Evolutionary conservation across 2,113 vertebrate species (phyloP).

Genomic region (Toxostoma redivivum): DNA sequence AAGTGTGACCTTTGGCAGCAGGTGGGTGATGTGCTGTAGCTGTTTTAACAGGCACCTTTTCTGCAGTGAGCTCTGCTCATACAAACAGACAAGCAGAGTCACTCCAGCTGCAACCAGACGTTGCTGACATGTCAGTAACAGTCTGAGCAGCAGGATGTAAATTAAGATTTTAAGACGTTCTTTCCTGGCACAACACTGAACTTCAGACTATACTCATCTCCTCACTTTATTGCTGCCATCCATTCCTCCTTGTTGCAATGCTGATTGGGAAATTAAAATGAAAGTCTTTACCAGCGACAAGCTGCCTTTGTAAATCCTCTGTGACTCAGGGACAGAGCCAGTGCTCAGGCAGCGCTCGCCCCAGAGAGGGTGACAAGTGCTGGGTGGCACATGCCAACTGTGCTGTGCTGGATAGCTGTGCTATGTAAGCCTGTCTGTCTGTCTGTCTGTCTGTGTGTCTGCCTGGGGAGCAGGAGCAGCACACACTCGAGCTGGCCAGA

Average conservation of each 20-base stretch:
- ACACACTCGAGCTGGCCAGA: not conserved
- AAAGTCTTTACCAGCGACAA: not conserved
- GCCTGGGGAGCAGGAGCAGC: not conserved
- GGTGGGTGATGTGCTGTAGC: not conserved
- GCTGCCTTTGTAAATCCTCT: not conserved
- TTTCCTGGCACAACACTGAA: conserved; percentile 11
- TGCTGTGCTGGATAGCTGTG: not conserved
- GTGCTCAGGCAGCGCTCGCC: accelerated
- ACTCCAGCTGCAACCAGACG: not conserved
- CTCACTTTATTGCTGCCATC: not conserved
- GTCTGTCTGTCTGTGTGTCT: not conserved
- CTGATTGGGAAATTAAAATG: conserved; percentile 24
- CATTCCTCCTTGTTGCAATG: not conserved
- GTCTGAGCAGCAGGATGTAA: not conserved
- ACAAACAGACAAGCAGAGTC: not conserved
- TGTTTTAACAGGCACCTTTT: not conserved
- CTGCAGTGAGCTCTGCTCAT: not conserved
- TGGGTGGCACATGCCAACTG: not conserved
- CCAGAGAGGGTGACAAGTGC: accelerated
- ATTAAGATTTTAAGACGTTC: not conserved
- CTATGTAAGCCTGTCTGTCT: not conserved
- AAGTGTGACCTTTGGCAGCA: not conserved
- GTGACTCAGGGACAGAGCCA: not conserved
- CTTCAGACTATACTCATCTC: not conserved
- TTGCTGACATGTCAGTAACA: not conserved